phyloP scores from a whole-genome alignment of 2,113 vertebrate species.

The Aviceda subcristata region DNA sequence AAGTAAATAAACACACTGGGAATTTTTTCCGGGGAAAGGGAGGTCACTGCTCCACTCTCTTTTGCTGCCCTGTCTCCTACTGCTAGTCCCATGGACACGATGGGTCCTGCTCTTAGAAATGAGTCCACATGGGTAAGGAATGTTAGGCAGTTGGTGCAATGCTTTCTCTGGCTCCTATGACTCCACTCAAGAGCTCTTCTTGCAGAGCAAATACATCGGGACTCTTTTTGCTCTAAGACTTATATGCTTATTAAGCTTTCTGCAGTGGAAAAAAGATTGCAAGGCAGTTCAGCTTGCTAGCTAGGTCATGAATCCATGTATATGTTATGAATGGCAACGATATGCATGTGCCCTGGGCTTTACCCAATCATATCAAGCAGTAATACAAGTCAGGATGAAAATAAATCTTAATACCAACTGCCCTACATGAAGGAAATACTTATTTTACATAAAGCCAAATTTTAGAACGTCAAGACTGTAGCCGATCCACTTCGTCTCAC shows the following conservation, averaged over 20 bases:
- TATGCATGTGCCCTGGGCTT: conserved; percentile 21
- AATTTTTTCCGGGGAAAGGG: neutral
- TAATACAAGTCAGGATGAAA: conserved; percentile 5
- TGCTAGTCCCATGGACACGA: neutral
- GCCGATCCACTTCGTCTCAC: neutral
- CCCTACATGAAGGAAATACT: conserved; percentile 11
- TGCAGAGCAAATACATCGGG: neutral
- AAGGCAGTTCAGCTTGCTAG: neutral
- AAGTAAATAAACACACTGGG: neutral
- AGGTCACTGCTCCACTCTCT: neutral
- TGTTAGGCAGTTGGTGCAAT: neutral
- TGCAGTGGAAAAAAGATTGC: conserved; percentile 4
- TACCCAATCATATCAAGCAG: conserved; percentile 7
- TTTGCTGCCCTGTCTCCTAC: neutral
- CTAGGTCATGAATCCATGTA: conserved; percentile 9
- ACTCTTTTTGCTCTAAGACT: neutral
- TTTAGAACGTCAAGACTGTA: neutral
- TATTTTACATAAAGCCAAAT: conserved; percentile 45
- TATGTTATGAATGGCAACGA: conserved; percentile 30
- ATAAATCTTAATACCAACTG: conserved; percentile 43
- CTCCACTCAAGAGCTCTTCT: neutral
- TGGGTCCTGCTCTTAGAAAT: neutral
- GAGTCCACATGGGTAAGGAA: neutral
- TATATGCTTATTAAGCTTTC: neutral
- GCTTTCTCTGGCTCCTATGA: neutral